Percentiles rank a stretch among this genome's conserved stretches.
phyloP scores from a whole-genome alignment of 2,113 vertebrate genomes.

The Nannobrachium achirus region DNA sequence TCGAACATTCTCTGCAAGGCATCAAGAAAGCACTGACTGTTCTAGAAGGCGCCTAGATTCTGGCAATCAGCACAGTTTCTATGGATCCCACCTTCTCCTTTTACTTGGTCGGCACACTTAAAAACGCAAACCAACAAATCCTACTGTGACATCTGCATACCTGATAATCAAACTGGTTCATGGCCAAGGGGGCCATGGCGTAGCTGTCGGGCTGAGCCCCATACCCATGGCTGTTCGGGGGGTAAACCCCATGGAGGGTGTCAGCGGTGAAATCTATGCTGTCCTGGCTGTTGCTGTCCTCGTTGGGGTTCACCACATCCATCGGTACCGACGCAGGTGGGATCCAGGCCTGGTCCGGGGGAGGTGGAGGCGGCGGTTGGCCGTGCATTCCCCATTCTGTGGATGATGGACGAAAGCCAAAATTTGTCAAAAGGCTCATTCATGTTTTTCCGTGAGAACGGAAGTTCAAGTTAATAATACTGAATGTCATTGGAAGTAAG shows the following conservation, averaged over 20 bases:
- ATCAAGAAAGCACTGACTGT: slow-evolving; percentile 63
- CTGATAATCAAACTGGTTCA: slow-evolving; percentile 99
- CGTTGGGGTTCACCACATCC: slow-evolving; percentile 94
- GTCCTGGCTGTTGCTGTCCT: slow-evolving; percentile 99
- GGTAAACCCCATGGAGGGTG: slow-evolving; percentile 90
- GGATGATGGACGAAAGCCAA: slow-evolving; percentile 43
- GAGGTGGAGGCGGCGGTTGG: slow-evolving; percentile 92
- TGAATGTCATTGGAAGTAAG: background rate
- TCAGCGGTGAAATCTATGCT: slow-evolving; percentile 94
- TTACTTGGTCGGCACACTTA: slow-evolving; percentile 69
- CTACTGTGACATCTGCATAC: slow-evolving; percentile 82
- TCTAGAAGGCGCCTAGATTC: slow-evolving; percentile 51
- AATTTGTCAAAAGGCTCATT: background rate
- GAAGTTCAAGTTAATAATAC: background rate
- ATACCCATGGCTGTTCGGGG: slow-evolving; percentile 99
- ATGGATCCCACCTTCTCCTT: slow-evolving; percentile 60
- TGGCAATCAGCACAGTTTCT: slow-evolving; percentile 59
- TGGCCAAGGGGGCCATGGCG: slow-evolving; percentile 91
- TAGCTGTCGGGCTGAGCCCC: slow-evolving; percentile 97
- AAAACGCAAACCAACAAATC: slow-evolving; percentile 67
- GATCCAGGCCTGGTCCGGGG: slow-evolving; percentile 95
- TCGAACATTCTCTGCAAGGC: slow-evolving; percentile 60
- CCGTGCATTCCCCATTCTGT: slow-evolving; percentile 96
- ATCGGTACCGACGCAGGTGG: slow-evolving; percentile 91
- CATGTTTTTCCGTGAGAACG: background rate